These are phyloP conservation scores for Epinephelus coioides DNA, from an alignment of 2,797 vertebrate species.

Conservation along the genomic window DNA sequence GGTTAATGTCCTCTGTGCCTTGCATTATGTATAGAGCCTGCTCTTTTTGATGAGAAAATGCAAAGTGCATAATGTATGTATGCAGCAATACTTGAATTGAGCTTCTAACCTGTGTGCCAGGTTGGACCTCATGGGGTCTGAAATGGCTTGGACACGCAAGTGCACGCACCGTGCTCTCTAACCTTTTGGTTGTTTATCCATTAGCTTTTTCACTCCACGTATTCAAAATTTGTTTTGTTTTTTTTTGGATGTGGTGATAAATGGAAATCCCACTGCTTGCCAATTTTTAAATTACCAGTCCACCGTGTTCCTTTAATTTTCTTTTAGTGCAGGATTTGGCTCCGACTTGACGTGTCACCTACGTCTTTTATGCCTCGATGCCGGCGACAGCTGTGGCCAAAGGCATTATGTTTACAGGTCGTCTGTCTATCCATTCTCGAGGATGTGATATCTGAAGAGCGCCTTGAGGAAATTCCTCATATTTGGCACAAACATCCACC, in stretches of 20 bases:
- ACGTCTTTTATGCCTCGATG: constrained; percentile 31
- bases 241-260: constrained; percentile 36
- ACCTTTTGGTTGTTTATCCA: constrained; percentile 33
- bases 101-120: constrained; percentile 5
- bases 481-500: too few relatives aligned
- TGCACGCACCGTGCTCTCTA: constrained; percentile 10
- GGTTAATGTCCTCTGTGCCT: constrained; percentile 54
- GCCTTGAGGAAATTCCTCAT: too few relatives aligned
- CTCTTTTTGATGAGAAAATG: constrained; percentile 31
- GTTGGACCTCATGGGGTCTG: constrained; percentile 20
- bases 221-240: constrained; percentile 38
- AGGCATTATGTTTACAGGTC: too few relatives aligned
- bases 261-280: constrained; percentile 50
- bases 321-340: constrained; percentile 56
- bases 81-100: constrained; percentile 25
- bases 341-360: constrained; percentile 59
- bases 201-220: constrained; percentile 32
- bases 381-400: too few relatives aligned
- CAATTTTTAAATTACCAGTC: constrained; percentile 54
- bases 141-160: constrained; percentile 8
- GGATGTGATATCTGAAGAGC: too few relatives aligned
- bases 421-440: too few relatives aligned
- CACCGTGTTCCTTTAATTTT: constrained; percentile 52
- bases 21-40: constrained; percentile 46
- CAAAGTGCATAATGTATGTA: constrained; percentile 23